These are phyloP conservation scores for Diaprepes abbreviatus DNA, from an alignment of 2,888 invertebrate species.

Conservation along the genomic window DNA sequence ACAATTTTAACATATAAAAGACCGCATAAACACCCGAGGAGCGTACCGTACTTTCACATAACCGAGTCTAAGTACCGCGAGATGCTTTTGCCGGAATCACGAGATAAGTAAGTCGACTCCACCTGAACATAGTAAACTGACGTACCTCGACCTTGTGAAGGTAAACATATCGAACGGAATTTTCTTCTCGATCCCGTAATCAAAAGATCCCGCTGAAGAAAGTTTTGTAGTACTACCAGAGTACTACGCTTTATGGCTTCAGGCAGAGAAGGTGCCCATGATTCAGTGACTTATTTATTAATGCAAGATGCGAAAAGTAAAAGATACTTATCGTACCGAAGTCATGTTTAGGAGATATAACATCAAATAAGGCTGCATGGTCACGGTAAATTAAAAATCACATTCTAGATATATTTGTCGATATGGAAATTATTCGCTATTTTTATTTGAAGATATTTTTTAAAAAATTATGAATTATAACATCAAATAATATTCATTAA, in stretches of 20 bases:
- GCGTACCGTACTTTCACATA: conserved; percentile 45
- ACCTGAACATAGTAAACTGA: conserved; percentile 43
- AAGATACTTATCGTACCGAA: neutral
- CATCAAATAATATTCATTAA: too few relatives aligned
- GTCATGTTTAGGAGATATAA: neutral
- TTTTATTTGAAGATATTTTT: too few relatives aligned
- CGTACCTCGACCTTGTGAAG: conserved; percentile 56
- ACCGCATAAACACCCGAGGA: conserved; percentile 29
- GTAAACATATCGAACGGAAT: conserved; percentile 50
- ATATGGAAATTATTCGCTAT: too few relatives aligned
- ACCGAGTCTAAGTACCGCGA: conserved; percentile 38
- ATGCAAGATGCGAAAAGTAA: neutral
- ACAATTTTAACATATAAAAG: conserved; percentile 15
- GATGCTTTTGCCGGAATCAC: conserved; percentile 51
- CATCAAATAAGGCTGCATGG: neutral
- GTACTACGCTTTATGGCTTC: conserved; percentile 17
- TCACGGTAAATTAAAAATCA: too few relatives aligned
- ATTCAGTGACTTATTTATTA: neutral
- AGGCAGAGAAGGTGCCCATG: conserved; percentile 32
- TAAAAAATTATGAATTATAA: too few relatives aligned
- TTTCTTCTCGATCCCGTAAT: conserved; percentile 24
- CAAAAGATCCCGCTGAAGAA: conserved; percentile 39
- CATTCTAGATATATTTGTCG: too few relatives aligned
- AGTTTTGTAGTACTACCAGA: conserved; percentile 34
- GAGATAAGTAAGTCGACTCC: conserved; percentile 51